phyloP scores from a whole-genome alignment of 2,888 invertebrate species.

The Orthosia gothica region DNA sequence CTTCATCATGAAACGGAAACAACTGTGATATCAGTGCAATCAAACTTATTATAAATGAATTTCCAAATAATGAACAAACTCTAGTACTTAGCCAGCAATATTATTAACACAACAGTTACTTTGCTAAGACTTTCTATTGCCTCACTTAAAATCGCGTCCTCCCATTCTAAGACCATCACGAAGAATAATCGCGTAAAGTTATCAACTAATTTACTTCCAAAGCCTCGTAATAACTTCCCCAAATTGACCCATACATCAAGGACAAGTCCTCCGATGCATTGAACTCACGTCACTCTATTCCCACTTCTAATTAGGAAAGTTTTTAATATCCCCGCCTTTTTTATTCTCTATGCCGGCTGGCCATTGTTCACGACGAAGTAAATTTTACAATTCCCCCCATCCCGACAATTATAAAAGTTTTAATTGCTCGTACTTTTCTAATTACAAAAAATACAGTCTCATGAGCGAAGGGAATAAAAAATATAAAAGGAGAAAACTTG shows the following conservation, averaged over 20 bases:
- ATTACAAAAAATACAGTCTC: constrained; percentile 90
- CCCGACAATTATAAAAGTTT: constrained; percentile 91
- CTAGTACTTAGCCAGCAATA: too few relatives aligned
- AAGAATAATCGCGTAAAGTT: constrained; percentile 25
- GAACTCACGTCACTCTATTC: constrained; percentile 79
- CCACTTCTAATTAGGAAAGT: constrained; percentile 87
- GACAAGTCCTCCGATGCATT: constrained; percentile 74
- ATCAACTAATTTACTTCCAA: constrained; percentile 14
- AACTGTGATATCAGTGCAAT: too few relatives aligned
- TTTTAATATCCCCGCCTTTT: constrained; percentile 84
- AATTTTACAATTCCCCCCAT: constrained; percentile 86
- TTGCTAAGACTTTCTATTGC: neutral
- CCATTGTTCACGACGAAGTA: constrained; percentile 88
- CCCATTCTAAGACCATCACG: neutral
- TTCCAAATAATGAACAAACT: too few relatives aligned
- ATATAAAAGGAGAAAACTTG: constrained; percentile 75
- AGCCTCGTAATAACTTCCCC: constrained; percentile 20
- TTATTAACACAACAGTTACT: neutral
- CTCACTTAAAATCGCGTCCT: neutral
- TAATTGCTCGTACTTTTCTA: constrained; percentile 90
- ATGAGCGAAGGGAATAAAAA: constrained; percentile 82
- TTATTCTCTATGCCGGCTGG: constrained; percentile 86
- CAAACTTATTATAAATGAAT: too few relatives aligned
- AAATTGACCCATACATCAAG: constrained; percentile 61
- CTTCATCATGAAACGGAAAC: too few relatives aligned